Base-by-base conservation (phyloP, 1,140 invertebrate species). In the Prorops nasuta region DNA sequence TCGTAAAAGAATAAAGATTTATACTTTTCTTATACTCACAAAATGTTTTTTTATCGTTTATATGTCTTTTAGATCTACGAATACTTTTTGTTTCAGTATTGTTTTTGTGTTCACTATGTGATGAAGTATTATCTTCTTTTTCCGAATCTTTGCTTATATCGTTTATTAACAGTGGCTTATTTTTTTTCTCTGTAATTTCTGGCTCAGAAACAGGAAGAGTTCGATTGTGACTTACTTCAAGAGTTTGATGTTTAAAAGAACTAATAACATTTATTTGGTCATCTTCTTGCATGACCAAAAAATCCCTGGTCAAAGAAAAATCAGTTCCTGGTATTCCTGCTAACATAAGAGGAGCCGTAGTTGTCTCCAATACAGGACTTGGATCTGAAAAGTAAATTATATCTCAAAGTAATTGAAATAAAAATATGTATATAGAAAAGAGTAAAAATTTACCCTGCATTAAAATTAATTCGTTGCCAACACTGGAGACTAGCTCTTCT, bases 231-330 rank as follows among this genome's bases (percentile, higher is more conserved):
- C 44, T 66, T n/a, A 68, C 58, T 19, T 71, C 67, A 1, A 57
- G 10, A 36, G 62, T 67, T 51, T 66, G 63, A 54, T 58, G 60
- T 54, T 71, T 72, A 20, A 76, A 64, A 1, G 71, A 54, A 44
- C 66, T 73, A 20, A 73, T 72, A 3, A 74, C 64, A 43, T 71
- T 75, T 9, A 77, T 67, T 45, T 76, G 76, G 42, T 78, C 76
- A 36, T 77, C 74, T n/a, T n/a, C n/a, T 32, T 75, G 71, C 69
- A 77, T 76, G 10, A 76, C 73, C 17, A 78, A 50, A 40, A 77
- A 78, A 28, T 78, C 76, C 50, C 76, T 63, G 1, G 71, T 60
- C 3, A 78, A 46, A 32, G 70, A 40, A 41, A 76, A 75, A 20
- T 78, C 76, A 14, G 68, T 63, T 12, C 65, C 62, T 16, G 72